phyloP scores from a whole-genome alignment of 2,113 vertebrate species.

The Taurulus bubalis region DNA sequence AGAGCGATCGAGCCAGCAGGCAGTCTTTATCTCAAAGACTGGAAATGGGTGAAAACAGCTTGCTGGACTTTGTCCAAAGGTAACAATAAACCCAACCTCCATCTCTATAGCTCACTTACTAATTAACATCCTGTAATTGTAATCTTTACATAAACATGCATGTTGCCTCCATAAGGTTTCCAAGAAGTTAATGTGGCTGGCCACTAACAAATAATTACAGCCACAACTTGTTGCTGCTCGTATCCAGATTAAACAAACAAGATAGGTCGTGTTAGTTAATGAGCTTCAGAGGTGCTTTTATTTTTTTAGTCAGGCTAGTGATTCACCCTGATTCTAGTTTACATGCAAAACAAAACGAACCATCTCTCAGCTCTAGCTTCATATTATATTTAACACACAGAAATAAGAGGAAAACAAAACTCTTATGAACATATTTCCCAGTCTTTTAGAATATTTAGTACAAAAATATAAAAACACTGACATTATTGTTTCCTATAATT shows the following conservation, averaged over 20 bases:
- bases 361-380: background rate
- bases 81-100: background rate
- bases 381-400: background rate
- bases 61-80: background rate
- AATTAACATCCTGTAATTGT: background rate
- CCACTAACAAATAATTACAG: background rate
- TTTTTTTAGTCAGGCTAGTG: background rate
- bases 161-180: background rate
- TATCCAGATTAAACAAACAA: background rate
- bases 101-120: background rate
- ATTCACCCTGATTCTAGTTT: background rate
- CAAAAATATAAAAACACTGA: too few species aligned
- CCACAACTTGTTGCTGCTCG: background rate
- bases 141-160: constrained; percentile 1
- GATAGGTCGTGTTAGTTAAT: background rate
- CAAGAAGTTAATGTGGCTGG: constrained; percentile 1
- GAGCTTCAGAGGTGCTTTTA: background rate
- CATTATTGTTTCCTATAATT: background rate
- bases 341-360: background rate
- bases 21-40: background rate
- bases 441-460: background rate
- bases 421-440: background rate
- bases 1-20: background rate
- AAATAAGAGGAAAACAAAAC: background rate
- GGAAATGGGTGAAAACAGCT: background rate